A percentile compares a stretch with the other conserved stretches of the same genome.
These are phyloP conservation scores for Camarhynchus parvulus DNA, from an alignment of 2,113 vertebrate genomes.

Conservation along the genomic window DNA sequence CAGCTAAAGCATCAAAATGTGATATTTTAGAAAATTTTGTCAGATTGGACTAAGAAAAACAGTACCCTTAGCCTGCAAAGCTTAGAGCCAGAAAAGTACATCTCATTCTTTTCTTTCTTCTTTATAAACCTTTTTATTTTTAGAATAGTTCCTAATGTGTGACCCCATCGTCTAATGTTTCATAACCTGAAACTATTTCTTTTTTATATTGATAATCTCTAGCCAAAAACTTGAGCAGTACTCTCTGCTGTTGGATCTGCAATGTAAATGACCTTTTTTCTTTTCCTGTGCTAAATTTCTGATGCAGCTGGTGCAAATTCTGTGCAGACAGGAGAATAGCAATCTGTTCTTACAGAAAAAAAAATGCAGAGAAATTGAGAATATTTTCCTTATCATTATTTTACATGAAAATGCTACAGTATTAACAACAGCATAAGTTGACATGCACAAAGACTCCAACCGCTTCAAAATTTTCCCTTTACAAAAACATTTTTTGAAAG, in stretches of 20 bases:
- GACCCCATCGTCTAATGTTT: neutral
- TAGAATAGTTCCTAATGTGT: neutral
- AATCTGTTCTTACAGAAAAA: neutral
- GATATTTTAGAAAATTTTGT: neutral
- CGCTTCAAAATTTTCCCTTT: neutral
- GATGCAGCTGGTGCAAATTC: neutral
- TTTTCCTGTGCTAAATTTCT: conserved; percentile 20
- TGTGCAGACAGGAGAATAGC: neutral
- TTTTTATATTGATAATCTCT: neutral
- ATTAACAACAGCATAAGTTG: neutral
- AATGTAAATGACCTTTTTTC: neutral
- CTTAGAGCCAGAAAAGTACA: neutral
- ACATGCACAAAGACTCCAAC: neutral
- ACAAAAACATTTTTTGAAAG: neutral
- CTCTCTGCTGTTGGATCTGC: neutral
- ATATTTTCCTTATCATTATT: neutral
- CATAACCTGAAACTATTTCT: neutral
- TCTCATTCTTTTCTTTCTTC: neutral
- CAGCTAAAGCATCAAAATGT: neutral
- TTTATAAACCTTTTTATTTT: neutral
- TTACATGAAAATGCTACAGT: neutral
- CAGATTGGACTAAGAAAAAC: neutral
- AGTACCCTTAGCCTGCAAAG: neutral
- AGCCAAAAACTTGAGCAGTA: neutral
- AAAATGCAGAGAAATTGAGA: neutral